Evolutionary conservation across 2,888 invertebrate species (phyloP), one percentile per base, ranked within the genome.

Genomic region (Cotesia congregata): DNA sequence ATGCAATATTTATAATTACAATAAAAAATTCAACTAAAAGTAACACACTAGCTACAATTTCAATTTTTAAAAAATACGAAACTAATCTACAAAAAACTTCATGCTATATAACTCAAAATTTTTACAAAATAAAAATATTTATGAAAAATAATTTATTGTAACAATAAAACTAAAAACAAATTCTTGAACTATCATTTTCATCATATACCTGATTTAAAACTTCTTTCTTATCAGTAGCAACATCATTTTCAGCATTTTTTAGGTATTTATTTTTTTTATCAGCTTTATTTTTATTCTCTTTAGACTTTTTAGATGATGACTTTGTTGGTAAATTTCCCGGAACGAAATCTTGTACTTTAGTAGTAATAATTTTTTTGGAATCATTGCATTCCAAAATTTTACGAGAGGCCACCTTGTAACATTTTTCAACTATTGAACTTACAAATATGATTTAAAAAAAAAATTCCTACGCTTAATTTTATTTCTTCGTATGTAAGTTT

Each of bases 211-310:
- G 83, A 74, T 70, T 76, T 73, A 80, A 74, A 69, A 83, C 80
- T 71, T 82, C 82, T 84, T 84, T 84, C 70, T 79, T 67, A 74
- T 83, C 83, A 78, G 81, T 79, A 64, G 72, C 71, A 64, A 71
- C 71, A 77, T 81, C 76, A 72, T 75, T 81, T 71, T 82, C 82
- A 67, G 80, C 80, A 71, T 83, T 84, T 82, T 82, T 83, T 75
- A 80, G 79, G 81, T 83, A 85, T 80, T 81, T 85, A 71, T 86
- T 85, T 76, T 85, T 88, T 82, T 88, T 89, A 79, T 89, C 88
- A 30, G 87, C 86, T 80, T 89, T 89, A 82, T 87, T 88, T 78
- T 85, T 87, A 82, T 89, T 88, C 72, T 89, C 89, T 83, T 90
- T 89, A 61, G 83, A 84, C 78, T 89, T 88, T 83, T 89, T 89